phyloP scores from a whole-genome alignment of 2,888 invertebrate species.

The Hesperia comma region DNA sequence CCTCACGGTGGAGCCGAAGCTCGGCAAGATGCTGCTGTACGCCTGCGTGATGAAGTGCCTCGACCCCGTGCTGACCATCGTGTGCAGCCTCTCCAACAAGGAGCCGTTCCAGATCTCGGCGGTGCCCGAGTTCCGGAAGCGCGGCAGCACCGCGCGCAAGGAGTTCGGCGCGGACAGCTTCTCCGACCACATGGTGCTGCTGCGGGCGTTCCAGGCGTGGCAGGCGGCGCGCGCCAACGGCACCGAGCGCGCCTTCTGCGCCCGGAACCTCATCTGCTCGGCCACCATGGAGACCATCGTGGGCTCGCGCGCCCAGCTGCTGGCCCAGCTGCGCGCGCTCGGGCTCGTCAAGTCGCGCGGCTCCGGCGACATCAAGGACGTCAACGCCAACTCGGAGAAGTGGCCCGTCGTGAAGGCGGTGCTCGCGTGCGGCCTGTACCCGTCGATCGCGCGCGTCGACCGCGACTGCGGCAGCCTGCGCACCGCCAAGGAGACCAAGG shows the following conservation, averaged over 20 bases:
- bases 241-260: slow-evolving; percentile 88
- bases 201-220: slow-evolving; percentile 91
- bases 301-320: slow-evolving; percentile 91
- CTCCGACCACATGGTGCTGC: slow-evolving; percentile 95
- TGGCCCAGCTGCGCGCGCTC: slow-evolving; percentile 90
- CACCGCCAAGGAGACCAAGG: slow-evolving; percentile 84
- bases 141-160: slow-evolving; percentile 85
- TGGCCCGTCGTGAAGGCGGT: slow-evolving; percentile 97
- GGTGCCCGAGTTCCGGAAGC: slow-evolving; percentile 86
- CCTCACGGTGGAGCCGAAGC: slow-evolving; percentile 94
- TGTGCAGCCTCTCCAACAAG: slow-evolving; percentile 90
- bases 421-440: slow-evolving; percentile 94
- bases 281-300: slow-evolving; percentile 96
- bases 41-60: slow-evolving; percentile 95
- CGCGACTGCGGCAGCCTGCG: slow-evolving; percentile 84
- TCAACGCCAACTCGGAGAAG: slow-evolving; percentile 92
- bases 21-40: slow-evolving; percentile 96
- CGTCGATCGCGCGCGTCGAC: slow-evolving; percentile 91
- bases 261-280: slow-evolving; percentile 89
- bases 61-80: slow-evolving; percentile 95
- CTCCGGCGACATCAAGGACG: slow-evolving; percentile 88
- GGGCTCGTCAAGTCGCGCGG: slow-evolving; percentile 88
- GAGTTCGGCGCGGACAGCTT: slow-evolving; percentile 89
- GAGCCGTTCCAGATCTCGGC: slow-evolving; percentile 92
- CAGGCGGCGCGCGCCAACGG: slow-evolving; percentile 85